Conservation (phyloP, 2,888 invertebrate genomes). For the Volucella inanis region DNA sequence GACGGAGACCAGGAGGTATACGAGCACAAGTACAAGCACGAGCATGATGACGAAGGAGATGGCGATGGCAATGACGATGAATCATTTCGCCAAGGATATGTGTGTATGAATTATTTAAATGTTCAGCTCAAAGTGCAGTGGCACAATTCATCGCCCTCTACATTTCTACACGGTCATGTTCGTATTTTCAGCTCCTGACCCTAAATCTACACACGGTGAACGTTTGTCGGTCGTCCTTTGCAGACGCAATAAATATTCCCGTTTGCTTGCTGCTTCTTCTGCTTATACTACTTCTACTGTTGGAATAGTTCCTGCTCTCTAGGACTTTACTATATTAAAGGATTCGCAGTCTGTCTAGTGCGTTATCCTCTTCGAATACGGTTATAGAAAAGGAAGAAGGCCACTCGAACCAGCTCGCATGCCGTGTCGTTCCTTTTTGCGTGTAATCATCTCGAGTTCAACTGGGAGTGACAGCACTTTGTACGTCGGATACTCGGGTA, state of each 20-base stretch:
- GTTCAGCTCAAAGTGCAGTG: conserved; percentile 40
- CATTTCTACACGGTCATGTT: conserved; percentile 5
- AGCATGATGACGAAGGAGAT: too few species aligned
- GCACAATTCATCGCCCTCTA: conserved; percentile 20
- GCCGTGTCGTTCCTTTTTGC: conserved; percentile 32
- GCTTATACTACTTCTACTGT: too few species aligned
- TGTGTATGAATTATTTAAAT: conserved; percentile 62
- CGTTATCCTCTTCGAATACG: conserved; percentile 63
- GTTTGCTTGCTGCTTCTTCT: background rate
- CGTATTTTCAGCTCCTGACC: conserved; percentile 31
- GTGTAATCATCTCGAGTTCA: conserved; percentile 32
- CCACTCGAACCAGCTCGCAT: conserved; percentile 18
- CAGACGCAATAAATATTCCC: conserved; percentile 58
- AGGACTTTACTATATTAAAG: conserved; percentile 47
- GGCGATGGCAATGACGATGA: too few species aligned
- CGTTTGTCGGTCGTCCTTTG: conserved; percentile 28
- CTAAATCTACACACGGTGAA: conserved; percentile 33
- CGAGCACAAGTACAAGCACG: too few species aligned
- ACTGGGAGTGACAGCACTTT: conserved; percentile 58
- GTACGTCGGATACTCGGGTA: background rate
- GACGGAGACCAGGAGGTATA: too few species aligned
- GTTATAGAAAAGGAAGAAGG: conserved; percentile 53
- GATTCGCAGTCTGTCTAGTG: conserved; percentile 45
- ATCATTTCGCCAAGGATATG: conserved; percentile 25
- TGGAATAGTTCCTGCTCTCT: background rate